phyloP scores from a whole-genome alignment of 2,888 invertebrate species.

The Pterobdella sp. region DNA sequence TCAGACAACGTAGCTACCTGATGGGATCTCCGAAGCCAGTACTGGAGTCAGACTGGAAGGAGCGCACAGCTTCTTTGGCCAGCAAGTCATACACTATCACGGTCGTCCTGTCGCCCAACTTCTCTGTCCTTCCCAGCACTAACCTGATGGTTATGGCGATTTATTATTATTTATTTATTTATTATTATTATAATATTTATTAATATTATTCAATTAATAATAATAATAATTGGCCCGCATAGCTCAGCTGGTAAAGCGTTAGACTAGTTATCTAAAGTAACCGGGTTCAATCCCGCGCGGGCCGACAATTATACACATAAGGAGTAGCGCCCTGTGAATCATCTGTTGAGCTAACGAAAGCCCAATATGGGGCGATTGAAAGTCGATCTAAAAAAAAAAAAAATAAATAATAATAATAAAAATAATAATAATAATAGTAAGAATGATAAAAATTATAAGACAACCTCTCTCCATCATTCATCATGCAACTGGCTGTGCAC shows the following conservation, averaged over 20 bases:
- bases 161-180: neutral
- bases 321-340: too few species aligned
- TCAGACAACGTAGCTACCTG: too few species aligned
- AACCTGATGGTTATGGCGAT: neutral
- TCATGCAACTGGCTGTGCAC: slow-evolving; percentile 48
- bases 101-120: slow-evolving; percentile 47
- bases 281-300: too few species aligned
- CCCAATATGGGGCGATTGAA: too few species aligned
- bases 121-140: slow-evolving; percentile 47
- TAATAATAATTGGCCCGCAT: neutral
- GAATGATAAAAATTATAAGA: too few species aligned
- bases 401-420: too few species aligned
- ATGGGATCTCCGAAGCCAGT: slow-evolving; percentile 49
- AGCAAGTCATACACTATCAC: slow-evolving; percentile 50
- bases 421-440: too few species aligned
- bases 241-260: too few species aligned
- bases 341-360: too few species aligned
- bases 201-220: neutral
- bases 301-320: too few species aligned
- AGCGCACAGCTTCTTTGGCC: slow-evolving; percentile 47
- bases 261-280: too few species aligned
- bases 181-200: neutral
- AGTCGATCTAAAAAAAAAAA: too few species aligned
- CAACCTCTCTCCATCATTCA: slow-evolving; percentile 49
- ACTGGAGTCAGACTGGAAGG: slow-evolving; percentile 40